phyloP scores from a whole-genome alignment of 2,888 invertebrate species.

The Augiades crinisus region DNA sequence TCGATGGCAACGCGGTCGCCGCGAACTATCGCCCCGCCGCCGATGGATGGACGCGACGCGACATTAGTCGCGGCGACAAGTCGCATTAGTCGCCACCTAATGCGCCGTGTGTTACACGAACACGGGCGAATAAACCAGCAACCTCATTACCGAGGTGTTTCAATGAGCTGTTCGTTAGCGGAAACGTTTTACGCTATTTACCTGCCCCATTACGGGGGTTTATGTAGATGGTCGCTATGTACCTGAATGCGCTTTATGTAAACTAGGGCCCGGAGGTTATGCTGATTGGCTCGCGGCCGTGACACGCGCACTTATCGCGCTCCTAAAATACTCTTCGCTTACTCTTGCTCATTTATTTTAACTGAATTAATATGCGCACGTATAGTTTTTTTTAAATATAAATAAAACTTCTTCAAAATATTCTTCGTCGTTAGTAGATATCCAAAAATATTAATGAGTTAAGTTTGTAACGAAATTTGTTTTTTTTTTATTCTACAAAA shows the following conservation, averaged over 20 bases:
- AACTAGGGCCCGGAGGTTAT: slow-evolving; percentile 3
- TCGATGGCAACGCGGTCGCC: background rate
- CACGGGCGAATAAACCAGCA: slow-evolving; percentile 2
- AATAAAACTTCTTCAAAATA: no score
- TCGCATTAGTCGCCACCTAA: slow-evolving; percentile 18
- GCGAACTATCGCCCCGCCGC: slow-evolving; percentile 5
- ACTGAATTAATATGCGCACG: background rate
- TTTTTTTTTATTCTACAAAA: no score
- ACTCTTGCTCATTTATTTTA: background rate
- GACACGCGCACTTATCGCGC: slow-evolving; percentile 3
- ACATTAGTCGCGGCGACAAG: slow-evolving; percentile 19
- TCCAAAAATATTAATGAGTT: no score
- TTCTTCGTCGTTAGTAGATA: no score
- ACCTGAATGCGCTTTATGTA: slow-evolving; percentile 17
- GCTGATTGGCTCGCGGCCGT: slow-evolving; percentile 16
- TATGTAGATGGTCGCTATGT: slow-evolving; percentile 11
- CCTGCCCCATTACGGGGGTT: slow-evolving; percentile 15
- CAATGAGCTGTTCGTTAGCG: slow-evolving; percentile 15
- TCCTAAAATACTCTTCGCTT: slow-evolving; percentile 1
- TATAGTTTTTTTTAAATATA: background rate
- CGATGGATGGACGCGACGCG: slow-evolving; percentile 10
- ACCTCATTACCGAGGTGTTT: slow-evolving; percentile 17
- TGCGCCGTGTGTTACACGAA: slow-evolving; percentile 5
- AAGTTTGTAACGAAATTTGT: no score
- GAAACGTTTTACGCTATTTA: slow-evolving; percentile 17